Conservation (phyloP, 2,113 vertebrate species). For the Phoenicopterus ruber region DNA sequence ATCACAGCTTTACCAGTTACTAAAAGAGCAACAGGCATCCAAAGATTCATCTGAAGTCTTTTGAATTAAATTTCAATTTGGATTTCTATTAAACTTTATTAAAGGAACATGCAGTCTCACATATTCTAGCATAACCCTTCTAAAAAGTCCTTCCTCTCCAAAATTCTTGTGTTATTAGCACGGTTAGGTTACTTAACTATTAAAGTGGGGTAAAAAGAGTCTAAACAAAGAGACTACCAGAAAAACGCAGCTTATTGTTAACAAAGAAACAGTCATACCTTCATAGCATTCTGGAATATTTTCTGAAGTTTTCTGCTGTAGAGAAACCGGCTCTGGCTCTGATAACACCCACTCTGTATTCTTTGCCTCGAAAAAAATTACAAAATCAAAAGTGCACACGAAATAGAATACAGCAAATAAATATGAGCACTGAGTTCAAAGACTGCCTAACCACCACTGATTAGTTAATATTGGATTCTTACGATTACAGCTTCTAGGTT, state of each 20-base stretch:
- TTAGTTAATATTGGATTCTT: not conserved
- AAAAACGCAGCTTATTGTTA: not conserved
- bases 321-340: not conserved
- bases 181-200: not conserved
- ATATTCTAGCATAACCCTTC: not conserved
- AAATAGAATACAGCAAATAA: not conserved
- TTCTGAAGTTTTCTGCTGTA: slow-evolving; percentile 6
- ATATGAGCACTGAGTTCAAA: not conserved
- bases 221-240: not conserved
- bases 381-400: not conserved
- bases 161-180: not conserved
- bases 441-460: not conserved
- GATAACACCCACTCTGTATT: not conserved
- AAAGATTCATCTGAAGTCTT: not conserved
- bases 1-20: not conserved
- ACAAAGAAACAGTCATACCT: slow-evolving; percentile 43
- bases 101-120: not conserved
- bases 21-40: not conserved
- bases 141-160: not conserved
- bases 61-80: not conserved
- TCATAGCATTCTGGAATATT: not conserved
- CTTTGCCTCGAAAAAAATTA: slow-evolving; percentile 17
- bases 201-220: not conserved
- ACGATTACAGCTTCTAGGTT: not conserved
- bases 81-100: not conserved